Evolutionary conservation across 2,797 vertebrate genomes (phyloP), one percentile per base, ranked within the genome.

Genomic region (Knipowitschia caucasica): DNA sequence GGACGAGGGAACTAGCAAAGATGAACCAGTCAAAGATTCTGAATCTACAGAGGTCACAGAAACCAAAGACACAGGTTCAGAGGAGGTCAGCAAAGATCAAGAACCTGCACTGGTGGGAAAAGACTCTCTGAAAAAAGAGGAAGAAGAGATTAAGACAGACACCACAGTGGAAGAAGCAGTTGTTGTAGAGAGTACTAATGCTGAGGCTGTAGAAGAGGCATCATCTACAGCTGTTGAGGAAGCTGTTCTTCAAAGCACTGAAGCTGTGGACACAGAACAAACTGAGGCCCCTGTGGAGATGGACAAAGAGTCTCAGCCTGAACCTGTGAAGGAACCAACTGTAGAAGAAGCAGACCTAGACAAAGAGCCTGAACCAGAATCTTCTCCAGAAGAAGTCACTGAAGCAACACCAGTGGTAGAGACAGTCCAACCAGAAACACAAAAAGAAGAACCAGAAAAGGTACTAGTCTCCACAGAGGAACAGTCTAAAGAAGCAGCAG

Each of bases 361-460:
- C 50, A 23, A 7, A 14, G 40, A n/a, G n/a, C n/a, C 27, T 21
- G 15, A 45, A 20, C 17, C 18, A 5, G 61, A 71, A n/a, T n/a
- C n/a, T n/a, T n/a, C n/a, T 5, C 2, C 9, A 17, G 26, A 27
- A 5, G n/a, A 15, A 18, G 15, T 3, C 17, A 4, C 36, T 43
- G 40, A 43, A n/a, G n/a, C n/a, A n/a, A n/a, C n/a, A n/a, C n/a
- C n/a, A n/a, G n/a, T n/a, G n/a, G n/a, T n/a, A n/a, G n/a, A n/a
- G n/a, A n/a, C n/a, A n/a, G n/a, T n/a, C n/a, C n/a, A n/a, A n/a
- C n/a, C n/a, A n/a, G n/a, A n/a, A n/a, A n/a, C n/a, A n/a, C n/a
- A n/a, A n/a, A n/a, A n/a, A n/a, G n/a, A n/a, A n/a, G n/a, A n/a
- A n/a, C n/a, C n/a, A n/a, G n/a, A n/a, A n/a, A n/a, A n/a, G n/a